Base-by-base conservation (phyloP, 1,140 invertebrate species). In the Cotesia glomerata region DNA sequence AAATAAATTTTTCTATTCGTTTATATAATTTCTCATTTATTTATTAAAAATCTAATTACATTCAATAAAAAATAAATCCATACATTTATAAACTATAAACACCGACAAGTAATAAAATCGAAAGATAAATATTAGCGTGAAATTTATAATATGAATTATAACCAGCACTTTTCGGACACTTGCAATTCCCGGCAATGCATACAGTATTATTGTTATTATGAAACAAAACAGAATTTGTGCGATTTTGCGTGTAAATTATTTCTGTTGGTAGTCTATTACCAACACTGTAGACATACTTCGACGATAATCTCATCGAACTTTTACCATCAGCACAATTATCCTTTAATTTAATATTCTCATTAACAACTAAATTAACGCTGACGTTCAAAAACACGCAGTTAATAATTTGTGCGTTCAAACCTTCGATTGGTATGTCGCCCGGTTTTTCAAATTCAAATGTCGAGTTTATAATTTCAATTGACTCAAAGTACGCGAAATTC, bases 161-260 rank as follows among this genome's bases (percentile, higher is more conserved):
- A 4, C 71, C 74, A n/a, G 35, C 69, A n/a, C 68, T 80, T 51
- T 78, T 82, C 4, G 69, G 72, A 58, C 81, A 83, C 35, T 80
- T 78, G 58, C 82, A 83, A 49, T 81, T 81, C 1, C 81, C 82
- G 4, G 82, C 82, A 11, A 77, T 81, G 49, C 82, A 83, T 0
- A 82, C 79, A 2, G 75, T 83, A 14, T 83, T 83, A 32, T 83
- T 82, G 0, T 62, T 34, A 69, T 69, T 71, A 56, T 1, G 14
- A 69, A 73, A 68, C 4, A 8, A 74, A 54, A 39, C 51, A 13
- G 5, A 34, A 35, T 3, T 64, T 26, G 4, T 73, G 68, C 14
- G 61, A 16, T 71, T 73, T n/a, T 63, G 66, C 1, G 72, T 76
- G 36, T 82, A 82, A 54, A 77, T 74, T 35, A 83, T 83, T 45